A percentile compares a stretch with the other conserved stretches of the same genome.
These are phyloP conservation scores for Circaetus cinerascens DNA, from an alignment of 2,113 vertebrate genomes.

Conservation along the genomic window DNA sequence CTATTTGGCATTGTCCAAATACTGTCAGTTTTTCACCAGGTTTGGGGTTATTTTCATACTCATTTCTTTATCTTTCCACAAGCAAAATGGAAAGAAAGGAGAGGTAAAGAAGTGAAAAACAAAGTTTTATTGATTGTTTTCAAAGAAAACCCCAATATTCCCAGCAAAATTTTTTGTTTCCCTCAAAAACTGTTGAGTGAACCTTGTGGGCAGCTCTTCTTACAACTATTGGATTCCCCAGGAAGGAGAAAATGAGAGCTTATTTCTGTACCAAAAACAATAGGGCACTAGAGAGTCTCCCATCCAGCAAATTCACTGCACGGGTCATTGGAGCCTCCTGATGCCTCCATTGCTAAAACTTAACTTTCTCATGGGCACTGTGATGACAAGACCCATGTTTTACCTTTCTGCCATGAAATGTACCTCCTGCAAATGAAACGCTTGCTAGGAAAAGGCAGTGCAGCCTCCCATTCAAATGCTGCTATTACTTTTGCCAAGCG, in stretches of 20 bases:
- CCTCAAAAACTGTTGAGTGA: not conserved
- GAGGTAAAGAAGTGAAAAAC: not conserved
- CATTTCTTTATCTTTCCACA: not conserved
- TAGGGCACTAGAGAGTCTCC: not conserved
- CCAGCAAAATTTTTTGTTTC: not conserved
- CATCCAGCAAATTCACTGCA: not conserved
- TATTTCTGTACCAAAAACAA: not conserved
- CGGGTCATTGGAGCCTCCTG: not conserved
- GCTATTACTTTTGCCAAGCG: not conserved
- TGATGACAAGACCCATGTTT: not conserved
- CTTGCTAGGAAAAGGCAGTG: not conserved
- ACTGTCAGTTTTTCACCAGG: not conserved
- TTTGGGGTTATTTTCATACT: not conserved
- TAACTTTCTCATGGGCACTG: not conserved
- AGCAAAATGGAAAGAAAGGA: not conserved
- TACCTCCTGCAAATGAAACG: not conserved
- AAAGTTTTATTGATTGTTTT: not conserved
- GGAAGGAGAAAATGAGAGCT: not conserved
- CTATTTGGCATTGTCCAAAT: not conserved
- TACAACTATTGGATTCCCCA: not conserved
- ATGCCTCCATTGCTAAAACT: not conserved
- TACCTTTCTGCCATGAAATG: not conserved
- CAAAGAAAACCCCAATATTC: not conserved
- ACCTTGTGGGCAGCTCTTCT: not conserved
- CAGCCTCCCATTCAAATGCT: not conserved